Conservation (phyloP, 1,140 invertebrate genomes). For the Apocrypta bakeri region DNA sequence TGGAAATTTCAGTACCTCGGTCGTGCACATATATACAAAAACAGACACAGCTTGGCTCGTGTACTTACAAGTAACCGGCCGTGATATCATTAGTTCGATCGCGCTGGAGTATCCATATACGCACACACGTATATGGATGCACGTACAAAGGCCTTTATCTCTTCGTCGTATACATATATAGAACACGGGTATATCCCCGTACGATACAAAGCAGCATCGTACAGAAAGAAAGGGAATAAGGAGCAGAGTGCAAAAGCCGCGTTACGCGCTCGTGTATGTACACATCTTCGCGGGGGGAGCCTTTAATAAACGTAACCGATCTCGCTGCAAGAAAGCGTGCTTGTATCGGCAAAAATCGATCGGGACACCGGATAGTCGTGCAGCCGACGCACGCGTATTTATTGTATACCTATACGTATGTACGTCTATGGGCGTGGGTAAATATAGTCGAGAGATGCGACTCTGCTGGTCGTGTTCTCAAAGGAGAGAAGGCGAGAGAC, state of each 20-base stretch:
- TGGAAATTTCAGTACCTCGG: not conserved
- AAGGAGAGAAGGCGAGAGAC: not conserved
- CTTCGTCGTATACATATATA: not conserved
- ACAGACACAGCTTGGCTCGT: not conserved
- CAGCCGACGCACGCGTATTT: not conserved
- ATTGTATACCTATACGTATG: too few species aligned
- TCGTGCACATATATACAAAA: too few species aligned
- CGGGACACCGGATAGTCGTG: conserved; percentile 20
- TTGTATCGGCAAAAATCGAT: not conserved
- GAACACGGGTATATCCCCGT: not conserved
- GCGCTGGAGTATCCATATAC: not conserved
- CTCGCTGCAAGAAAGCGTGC: conserved; percentile 3
- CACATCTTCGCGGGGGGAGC: not conserved
- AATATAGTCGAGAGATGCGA: not conserved
- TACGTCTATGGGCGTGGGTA: too few species aligned
- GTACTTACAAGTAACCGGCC: conserved; percentile 8
- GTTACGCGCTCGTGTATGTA: not conserved
- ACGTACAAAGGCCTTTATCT: not conserved
- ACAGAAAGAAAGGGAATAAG: not conserved
- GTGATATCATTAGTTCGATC: conserved; percentile 45
- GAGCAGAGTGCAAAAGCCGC: not conserved
- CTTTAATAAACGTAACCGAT: conserved; percentile 18
- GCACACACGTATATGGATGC: not conserved
- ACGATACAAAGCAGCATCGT: too few species aligned
- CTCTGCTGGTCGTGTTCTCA: not conserved